Conservation (phyloP, 2,888 invertebrate species). For the Oasisia sp. region DNA sequence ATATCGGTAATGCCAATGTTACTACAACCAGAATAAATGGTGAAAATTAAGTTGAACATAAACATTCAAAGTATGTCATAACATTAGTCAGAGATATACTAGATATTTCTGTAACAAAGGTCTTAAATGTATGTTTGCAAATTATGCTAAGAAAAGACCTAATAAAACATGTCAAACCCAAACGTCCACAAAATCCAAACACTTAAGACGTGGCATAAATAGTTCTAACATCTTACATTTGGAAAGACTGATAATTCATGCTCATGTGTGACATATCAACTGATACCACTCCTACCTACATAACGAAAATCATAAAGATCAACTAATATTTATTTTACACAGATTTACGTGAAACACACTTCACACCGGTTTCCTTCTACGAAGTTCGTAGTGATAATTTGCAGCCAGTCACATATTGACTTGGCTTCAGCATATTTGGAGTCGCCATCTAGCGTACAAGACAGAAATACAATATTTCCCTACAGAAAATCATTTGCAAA, state of each 20-base stretch:
- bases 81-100: neutral
- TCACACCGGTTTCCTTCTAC: neutral
- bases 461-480: neutral
- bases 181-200: neutral
- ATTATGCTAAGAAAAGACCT: neutral
- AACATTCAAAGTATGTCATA: neutral
- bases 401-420: neutral
- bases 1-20: too few relatives aligned
- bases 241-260: neutral
- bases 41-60: neutral
- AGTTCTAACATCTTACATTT: neutral
- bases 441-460: neutral
- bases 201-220: neutral
- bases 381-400: neutral
- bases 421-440: neutral
- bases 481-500: too few relatives aligned
- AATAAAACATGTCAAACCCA: neutral
- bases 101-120: too few relatives aligned
- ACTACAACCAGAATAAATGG: neutral
- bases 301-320: neutral
- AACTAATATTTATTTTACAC: neutral
- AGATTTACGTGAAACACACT: neutral
- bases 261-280: neutral
- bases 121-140: neutral
- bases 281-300: neutral